Evolutionary conservation across 2,113 vertebrate genomes (phyloP).

Genomic region (Rhinopomastus cyanomelas): DNA sequence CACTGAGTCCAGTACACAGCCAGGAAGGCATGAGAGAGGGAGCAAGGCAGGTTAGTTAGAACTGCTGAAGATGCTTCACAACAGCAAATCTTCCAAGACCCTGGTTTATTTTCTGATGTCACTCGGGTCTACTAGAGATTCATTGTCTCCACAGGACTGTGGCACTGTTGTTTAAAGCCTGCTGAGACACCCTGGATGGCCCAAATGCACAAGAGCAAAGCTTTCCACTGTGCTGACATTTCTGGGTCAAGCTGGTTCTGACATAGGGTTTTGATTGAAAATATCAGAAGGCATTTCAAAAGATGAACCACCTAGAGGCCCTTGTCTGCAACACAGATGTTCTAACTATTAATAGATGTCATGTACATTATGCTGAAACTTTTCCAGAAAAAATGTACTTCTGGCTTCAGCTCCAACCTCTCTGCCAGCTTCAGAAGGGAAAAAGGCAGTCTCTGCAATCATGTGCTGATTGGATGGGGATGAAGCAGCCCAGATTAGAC

Average conservation of each 20-base stretch:
- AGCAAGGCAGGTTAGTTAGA: background rate
- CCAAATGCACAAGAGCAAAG: constrained; percentile 22
- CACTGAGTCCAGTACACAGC: background rate
- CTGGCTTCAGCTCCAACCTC: background rate
- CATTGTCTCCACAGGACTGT: constrained; percentile 24
- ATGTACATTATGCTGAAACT: background rate
- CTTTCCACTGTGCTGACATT: background rate
- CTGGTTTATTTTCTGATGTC: background rate
- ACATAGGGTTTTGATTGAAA: constrained; percentile 6
- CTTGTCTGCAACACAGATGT: background rate
- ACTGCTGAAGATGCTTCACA: background rate
- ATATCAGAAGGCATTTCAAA: background rate
- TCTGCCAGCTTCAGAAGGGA: background rate
- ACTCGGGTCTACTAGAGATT: constrained; percentile 3
- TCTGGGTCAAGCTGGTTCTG: constrained; percentile 23
- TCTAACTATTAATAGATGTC: too few relatives aligned
- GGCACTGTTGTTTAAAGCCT: background rate
- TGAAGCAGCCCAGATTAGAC: background rate
- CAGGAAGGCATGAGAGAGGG: background rate
- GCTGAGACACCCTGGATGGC: background rate
- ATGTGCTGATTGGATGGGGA: background rate
- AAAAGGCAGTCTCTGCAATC: background rate
- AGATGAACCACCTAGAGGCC: background rate
- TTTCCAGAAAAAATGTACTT: background rate
- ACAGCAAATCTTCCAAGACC: background rate